These are phyloP conservation scores for Selenia dentaria DNA, from an alignment of 2,888 invertebrate species.

Conservation along the genomic window DNA sequence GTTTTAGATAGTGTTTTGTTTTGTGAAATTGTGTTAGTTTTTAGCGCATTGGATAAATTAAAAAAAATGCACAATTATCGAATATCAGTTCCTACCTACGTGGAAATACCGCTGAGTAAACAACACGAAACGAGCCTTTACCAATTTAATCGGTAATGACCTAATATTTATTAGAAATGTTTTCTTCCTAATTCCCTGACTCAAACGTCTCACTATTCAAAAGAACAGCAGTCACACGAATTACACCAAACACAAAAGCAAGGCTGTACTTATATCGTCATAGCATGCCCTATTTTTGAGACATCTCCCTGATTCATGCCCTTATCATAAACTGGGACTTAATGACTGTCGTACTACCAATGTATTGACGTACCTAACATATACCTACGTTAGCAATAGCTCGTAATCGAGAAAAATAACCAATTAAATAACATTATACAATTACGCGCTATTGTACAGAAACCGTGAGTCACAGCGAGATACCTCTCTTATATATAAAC, in stretches of 20 bases:
- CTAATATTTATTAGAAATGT: too few relatives aligned
- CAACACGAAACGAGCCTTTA: too few relatives aligned
- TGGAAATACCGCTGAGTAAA: too few relatives aligned
- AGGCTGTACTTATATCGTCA: too few relatives aligned
- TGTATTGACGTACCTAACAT: not conserved
- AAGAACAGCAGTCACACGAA: not conserved
- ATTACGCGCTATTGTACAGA: constrained; percentile 5
- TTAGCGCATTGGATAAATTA: too few relatives aligned
- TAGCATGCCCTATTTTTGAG: not conserved
- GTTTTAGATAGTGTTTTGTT: too few relatives aligned
- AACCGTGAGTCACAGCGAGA: constrained; percentile 6
- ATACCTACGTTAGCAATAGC: not conserved
- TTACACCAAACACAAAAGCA: not conserved
- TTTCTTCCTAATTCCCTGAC: not conserved
- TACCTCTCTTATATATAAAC: constrained; percentile 1
- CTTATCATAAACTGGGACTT: not conserved
- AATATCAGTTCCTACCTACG: too few relatives aligned
- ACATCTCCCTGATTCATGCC: not conserved
- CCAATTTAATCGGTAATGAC: too few relatives aligned
- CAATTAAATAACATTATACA: not conserved
- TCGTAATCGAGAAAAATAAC: constrained; percentile 6
- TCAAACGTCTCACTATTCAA: not conserved
- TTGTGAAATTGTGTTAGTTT: too few relatives aligned
- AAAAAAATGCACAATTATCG: too few relatives aligned
- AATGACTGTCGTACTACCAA: not conserved